Evolutionary conservation across 2,113 vertebrate genomes (phyloP).

Genomic region (Rhynchomys soricoides): DNA sequence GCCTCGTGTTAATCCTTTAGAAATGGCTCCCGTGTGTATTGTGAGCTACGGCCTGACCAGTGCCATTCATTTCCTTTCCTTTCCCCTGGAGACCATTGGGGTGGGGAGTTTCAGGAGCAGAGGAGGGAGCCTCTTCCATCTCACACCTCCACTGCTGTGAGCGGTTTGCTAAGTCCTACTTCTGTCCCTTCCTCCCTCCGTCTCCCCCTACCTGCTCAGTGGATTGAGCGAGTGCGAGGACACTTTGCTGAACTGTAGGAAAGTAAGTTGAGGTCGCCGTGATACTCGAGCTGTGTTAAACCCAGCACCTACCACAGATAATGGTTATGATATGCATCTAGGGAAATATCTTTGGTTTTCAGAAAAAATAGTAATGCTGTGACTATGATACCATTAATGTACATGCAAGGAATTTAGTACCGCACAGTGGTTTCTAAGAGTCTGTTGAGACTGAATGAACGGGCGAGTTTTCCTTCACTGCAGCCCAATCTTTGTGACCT

Average conservation of each 20-base stretch:
- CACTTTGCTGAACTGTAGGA: background rate
- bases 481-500: background rate
- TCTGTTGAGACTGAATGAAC: background rate
- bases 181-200: background rate
- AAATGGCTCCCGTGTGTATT: background rate
- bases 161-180: background rate
- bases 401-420: slow-evolving; percentile 5
- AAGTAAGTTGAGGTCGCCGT: background rate
- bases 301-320: background rate
- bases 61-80: background rate
- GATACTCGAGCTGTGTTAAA: background rate
- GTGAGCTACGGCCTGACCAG: background rate
- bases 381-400: background rate
- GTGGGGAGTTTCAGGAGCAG: background rate
- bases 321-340: background rate
- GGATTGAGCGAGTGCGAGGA: background rate
- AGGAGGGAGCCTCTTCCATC: background rate
- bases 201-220: no score
- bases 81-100: slow-evolving; percentile 9
- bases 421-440: background rate
- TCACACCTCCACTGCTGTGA: background rate
- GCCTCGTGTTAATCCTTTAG: slow-evolving; percentile 11
- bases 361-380: background rate
- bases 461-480: background rate
- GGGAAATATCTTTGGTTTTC: background rate